phyloP scores from a whole-genome alignment of 2,888 invertebrate species.

The Baccha elongata region DNA sequence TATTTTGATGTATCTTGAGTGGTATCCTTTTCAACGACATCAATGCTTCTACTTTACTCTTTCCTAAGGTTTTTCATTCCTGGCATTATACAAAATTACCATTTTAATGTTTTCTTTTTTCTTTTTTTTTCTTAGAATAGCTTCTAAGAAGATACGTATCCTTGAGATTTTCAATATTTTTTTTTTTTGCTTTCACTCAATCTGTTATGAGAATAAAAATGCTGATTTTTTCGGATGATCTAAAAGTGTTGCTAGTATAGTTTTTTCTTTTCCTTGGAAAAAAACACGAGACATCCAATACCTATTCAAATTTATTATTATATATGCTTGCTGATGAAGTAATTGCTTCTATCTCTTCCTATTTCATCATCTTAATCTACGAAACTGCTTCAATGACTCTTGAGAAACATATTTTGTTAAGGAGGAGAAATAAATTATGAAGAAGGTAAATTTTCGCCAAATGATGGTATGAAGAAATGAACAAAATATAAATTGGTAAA shows the following conservation, averaged over 20 bases:
- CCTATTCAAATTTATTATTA: not conserved
- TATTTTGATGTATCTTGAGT: slow-evolving; percentile 34
- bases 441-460: slow-evolving; percentile 22
- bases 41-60: not conserved
- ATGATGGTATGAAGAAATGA: not conserved
- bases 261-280: not conserved
- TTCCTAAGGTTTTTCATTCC: not conserved
- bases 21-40: slow-evolving; percentile 49
- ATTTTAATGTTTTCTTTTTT: not conserved
- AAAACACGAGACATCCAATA: not conserved
- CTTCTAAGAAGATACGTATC: not conserved
- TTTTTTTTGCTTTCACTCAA: not conserved
- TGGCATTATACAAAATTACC: slow-evolving; percentile 5
- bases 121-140: not conserved
- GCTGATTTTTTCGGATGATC: not conserved
- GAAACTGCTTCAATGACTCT: slow-evolving; percentile 7
- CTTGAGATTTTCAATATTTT: not conserved
- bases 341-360: slow-evolving; percentile 4
- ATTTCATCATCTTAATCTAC: not conserved
- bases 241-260: slow-evolving; percentile 1
- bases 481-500: slow-evolving; percentile 12
- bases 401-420: slow-evolving; percentile 3
- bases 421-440: not conserved
- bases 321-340: not conserved
- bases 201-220: not conserved